Evolutionary conservation across 2,888 invertebrate species (phyloP).

Genomic region (Cepaea hortensis): DNA sequence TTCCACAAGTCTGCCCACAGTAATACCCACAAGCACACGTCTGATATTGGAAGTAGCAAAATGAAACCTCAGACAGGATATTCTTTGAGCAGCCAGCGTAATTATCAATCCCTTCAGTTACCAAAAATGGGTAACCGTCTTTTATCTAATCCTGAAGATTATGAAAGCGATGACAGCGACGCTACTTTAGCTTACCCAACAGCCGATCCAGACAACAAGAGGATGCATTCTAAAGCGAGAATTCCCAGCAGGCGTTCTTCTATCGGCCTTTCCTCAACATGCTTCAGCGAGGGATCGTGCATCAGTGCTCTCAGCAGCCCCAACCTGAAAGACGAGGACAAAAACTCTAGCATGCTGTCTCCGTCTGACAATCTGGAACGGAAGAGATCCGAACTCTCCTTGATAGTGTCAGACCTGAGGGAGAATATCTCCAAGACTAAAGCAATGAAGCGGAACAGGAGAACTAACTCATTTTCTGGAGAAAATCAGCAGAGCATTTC

Average conservation of each 20-base stretch:
- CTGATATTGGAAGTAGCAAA: not conserved
- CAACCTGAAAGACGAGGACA: slow-evolving; percentile 17
- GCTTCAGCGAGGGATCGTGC: slow-evolving; percentile 28
- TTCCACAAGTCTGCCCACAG: not conserved
- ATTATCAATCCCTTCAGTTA: not conserved
- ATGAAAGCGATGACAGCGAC: slow-evolving; percentile 48
- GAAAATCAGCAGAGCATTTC: slow-evolving; percentile 7
- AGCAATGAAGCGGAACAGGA: slow-evolving; percentile 41
- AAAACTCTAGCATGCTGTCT: not conserved
- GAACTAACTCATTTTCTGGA: slow-evolving; percentile 47
- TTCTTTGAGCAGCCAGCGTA: not conserved
- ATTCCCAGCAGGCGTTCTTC: slow-evolving; percentile 26
- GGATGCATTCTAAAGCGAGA: not conserved
- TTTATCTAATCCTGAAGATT: not conserved
- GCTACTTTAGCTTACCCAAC: slow-evolving; percentile 40
- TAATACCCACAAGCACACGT: not conserved
- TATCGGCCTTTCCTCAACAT: slow-evolving; percentile 13
- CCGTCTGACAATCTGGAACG: slow-evolving; percentile 11
- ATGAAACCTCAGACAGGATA: not conserved
- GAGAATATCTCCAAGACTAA: slow-evolving; percentile 46
- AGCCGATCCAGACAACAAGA: not conserved
- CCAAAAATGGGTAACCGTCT: not conserved
- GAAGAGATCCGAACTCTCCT: slow-evolving; percentile 23
- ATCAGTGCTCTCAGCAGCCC: slow-evolving; percentile 28
- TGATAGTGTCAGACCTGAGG: slow-evolving; percentile 37